Percentiles rank a stretch among this genome's conserved stretches.
phyloP scores from a whole-genome alignment of 2,113 vertebrate species.

The Microtus ochrogaster region DNA sequence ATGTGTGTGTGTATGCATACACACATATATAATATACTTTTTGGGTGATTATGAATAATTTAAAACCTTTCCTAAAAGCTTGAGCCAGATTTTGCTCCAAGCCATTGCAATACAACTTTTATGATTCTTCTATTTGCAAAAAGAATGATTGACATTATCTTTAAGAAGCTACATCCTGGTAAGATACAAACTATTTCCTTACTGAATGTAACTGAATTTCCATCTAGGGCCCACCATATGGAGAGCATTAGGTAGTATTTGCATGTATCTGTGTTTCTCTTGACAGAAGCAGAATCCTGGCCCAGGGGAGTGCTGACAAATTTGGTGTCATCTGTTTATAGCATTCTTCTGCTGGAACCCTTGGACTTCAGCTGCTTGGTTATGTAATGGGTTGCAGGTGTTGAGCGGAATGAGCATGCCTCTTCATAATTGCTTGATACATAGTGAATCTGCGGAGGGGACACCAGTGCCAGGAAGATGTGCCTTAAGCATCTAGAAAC shows the following conservation, averaged over 20 bases:
- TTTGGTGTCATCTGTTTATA: constrained; percentile 61
- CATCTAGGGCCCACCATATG: background rate
- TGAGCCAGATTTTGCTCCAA: constrained; percentile 11
- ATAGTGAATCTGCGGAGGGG: constrained; percentile 48
- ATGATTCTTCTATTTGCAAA: background rate
- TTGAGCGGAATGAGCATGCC: background rate
- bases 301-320: constrained; percentile 53
- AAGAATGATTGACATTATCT: constrained; percentile 35
- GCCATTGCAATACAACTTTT: constrained; percentile 41
- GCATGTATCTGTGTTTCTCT: constrained; percentile 62
- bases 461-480: constrained; percentile 41
- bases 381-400: constrained; percentile 76
- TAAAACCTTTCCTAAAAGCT: constrained; percentile 56
- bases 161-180: background rate
- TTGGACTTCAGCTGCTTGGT: constrained; percentile 56
- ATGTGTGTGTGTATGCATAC: background rate
- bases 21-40: background rate
- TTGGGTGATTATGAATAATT: constrained; percentile 57
- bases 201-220: constrained; percentile 23
- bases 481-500: background rate
- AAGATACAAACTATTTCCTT: background rate
- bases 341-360: constrained; percentile 56
- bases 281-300: constrained; percentile 35
- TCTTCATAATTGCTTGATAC: constrained; percentile 62
- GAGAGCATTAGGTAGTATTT: constrained; percentile 36